A percentile compares a stretch with the other conserved stretches of the same genome.
Evolutionary conservation across 2,797 vertebrate species (phyloP).

Genomic region (Harpagifer antarcticus): DNA sequence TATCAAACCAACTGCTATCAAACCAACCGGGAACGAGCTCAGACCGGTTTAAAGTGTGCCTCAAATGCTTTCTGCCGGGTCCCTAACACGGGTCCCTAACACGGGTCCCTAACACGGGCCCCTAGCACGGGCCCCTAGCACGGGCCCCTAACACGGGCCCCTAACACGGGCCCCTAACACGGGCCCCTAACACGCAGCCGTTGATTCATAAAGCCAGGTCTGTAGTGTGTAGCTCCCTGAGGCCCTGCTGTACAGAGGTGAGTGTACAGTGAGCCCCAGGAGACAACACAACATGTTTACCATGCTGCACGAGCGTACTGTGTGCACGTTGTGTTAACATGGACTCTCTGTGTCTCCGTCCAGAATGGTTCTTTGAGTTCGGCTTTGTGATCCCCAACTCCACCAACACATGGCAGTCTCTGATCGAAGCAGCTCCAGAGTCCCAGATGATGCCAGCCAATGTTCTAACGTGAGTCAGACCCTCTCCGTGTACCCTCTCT

Average conservation of each 20-base stretch:
- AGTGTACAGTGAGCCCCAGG: constrained; percentile 1
- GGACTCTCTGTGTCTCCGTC: constrained; percentile 10
- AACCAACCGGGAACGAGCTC: too few species aligned
- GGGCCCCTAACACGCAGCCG: background rate
- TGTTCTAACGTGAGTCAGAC: constrained; percentile 93
- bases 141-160: too few species aligned
- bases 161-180: background rate
- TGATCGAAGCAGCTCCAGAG: constrained; percentile 99
- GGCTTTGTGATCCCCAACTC: constrained; percentile 99
- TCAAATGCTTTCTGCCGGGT: background rate
- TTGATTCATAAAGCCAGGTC: background rate
- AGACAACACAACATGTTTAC: constrained; percentile 52
- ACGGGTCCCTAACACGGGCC: background rate
- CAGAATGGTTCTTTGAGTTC: constrained; percentile 99
- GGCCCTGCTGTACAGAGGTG: constrained; percentile 11
- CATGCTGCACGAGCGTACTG: background rate
- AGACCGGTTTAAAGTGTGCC: too few species aligned
- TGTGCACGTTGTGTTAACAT: background rate
- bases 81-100: background rate
- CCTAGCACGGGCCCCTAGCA: too few species aligned
- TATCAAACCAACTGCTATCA: too few species aligned
- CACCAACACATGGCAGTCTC: constrained; percentile 99
- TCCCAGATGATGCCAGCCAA: constrained; percentile 99
- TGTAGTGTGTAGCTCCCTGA: constrained; percentile 5
- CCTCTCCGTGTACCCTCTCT: background rate